Evolutionary conservation across 2,113 vertebrate genomes (phyloP).

Genomic region (Tor tambroides): DNA sequence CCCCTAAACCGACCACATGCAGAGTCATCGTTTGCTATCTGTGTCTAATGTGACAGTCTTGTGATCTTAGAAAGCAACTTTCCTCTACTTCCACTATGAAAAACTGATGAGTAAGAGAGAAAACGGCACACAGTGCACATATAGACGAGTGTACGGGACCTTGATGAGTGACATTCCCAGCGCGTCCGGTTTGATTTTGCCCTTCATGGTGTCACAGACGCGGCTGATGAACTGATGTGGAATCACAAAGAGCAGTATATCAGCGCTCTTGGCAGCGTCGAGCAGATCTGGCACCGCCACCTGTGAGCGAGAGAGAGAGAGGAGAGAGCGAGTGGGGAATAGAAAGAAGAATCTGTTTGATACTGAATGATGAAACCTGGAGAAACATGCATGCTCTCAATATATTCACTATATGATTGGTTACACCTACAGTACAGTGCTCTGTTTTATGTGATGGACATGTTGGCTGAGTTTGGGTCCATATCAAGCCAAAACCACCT

Average conservation of each 20-base stretch:
- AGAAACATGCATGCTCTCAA: neutral
- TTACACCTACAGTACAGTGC: neutral
- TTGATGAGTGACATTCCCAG: constrained; percentile 95
- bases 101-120: constrained; percentile 14
- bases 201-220: constrained; percentile 89
- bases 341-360: constrained; percentile 3
- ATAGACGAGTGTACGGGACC: constrained; percentile 69
- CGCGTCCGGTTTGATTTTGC: constrained; percentile 82
- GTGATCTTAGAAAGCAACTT: constrained; percentile 25
- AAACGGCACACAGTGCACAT: neutral
- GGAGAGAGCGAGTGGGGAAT: neutral
- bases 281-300: constrained; percentile 89
- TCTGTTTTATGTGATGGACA: neutral
- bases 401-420: neutral
- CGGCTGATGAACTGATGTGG: constrained; percentile 92
- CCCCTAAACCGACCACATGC: constrained; percentile 75
- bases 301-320: constrained; percentile 66
- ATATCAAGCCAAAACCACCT: neutral
- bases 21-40: neutral
- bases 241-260: constrained; percentile 93
- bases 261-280: constrained; percentile 82
- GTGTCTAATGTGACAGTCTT: constrained; percentile 5
- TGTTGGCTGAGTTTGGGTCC: neutral
- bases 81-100: neutral
- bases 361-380: neutral